These are phyloP conservation scores for Chloropsis cyanopogon DNA, from an alignment of 2,113 vertebrate genomes.

Conservation along the genomic window DNA sequence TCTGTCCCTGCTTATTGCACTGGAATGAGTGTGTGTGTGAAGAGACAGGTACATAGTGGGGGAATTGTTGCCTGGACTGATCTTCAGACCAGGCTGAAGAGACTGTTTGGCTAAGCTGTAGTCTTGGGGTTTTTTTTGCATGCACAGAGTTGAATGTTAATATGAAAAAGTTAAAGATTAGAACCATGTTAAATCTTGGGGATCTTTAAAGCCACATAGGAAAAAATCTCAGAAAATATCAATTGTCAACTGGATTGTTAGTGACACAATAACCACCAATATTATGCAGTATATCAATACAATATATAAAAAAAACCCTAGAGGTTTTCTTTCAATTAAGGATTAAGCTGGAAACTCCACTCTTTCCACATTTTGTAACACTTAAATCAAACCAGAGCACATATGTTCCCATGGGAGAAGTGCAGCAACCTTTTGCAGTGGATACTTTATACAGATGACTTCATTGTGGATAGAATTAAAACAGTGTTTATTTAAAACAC, in stretches of 20 bases:
- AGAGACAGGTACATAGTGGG: accelerated
- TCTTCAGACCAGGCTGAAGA: not conserved
- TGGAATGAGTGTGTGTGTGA: not conserved
- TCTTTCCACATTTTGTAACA: not conserved
- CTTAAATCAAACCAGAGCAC: not conserved
- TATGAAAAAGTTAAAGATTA: not conserved
- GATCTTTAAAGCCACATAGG: not conserved
- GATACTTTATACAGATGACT: not conserved
- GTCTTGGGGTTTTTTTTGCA: not conserved
- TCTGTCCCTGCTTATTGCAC: not conserved
- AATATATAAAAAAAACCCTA: not conserved
- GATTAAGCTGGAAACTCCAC: not conserved
- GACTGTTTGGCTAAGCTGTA: not conserved
- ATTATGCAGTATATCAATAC: not conserved
- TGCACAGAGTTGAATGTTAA: not conserved
- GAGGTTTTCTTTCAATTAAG: not conserved
- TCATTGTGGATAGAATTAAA: not conserved
- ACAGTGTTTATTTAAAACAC: not conserved
- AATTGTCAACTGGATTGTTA: not conserved
- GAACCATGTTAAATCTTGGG: not conserved
- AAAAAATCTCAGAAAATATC: not conserved
- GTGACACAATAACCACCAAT: not conserved
- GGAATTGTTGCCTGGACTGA: not conserved
- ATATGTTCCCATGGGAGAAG: not conserved
- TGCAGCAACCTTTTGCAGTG: not conserved